A percentile compares a stretch with the other conserved stretches of the same genome.
These are phyloP conservation scores for Alethe castanea DNA, from an alignment of 2,113 vertebrate species.

Conservation along the genomic window DNA sequence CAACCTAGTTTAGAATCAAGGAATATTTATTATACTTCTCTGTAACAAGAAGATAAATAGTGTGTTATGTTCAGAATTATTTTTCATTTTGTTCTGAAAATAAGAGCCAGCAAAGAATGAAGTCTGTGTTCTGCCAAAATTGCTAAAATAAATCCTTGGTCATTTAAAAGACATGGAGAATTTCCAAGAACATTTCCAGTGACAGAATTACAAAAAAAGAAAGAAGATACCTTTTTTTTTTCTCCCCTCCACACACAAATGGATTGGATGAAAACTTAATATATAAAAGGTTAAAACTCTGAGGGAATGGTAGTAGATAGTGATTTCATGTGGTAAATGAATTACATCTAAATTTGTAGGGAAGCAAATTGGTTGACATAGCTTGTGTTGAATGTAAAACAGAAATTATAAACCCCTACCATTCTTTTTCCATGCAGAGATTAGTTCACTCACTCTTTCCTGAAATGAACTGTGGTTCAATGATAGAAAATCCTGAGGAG, in stretches of 20 bases:
- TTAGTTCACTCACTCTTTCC: neutral
- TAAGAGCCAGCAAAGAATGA: neutral
- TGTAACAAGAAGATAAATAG: neutral
- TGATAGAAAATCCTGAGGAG: neutral
- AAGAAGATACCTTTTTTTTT: neutral
- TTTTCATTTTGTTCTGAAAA: neutral
- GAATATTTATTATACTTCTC: neutral
- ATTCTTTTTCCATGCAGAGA: neutral
- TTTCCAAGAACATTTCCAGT: neutral
- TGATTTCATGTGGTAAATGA: neutral
- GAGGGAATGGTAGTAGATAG: neutral
- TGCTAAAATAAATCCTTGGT: neutral
- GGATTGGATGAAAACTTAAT: neutral
- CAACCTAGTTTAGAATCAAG: neutral
- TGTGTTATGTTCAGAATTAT: neutral
- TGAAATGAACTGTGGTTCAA: neutral
- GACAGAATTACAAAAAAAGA: neutral
- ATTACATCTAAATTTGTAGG: neutral
- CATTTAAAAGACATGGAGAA: neutral
- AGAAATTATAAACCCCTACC: neutral
- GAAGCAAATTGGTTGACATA: neutral
- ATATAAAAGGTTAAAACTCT: neutral
- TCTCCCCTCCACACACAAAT: neutral
- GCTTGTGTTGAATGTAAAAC: neutral
- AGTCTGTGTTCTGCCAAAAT: neutral